Percentiles rank a stretch among this genome's conserved stretches.
Evolutionary conservation across 2,888 invertebrate genomes (phyloP).

Genomic region (Brachylomia viminalis): DNA sequence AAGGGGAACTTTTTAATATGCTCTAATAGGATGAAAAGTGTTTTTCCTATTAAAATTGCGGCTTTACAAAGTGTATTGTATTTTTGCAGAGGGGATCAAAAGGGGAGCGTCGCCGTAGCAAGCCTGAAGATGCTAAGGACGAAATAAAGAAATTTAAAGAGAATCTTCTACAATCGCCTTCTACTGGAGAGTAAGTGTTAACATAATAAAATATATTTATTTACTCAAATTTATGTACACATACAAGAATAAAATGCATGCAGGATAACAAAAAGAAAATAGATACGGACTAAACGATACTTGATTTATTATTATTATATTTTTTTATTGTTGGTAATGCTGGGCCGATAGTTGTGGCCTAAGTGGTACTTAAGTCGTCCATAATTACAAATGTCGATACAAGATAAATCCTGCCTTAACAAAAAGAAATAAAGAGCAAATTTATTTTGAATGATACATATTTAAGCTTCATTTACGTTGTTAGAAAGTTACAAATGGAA

Average conservation of each 20-base stretch:
- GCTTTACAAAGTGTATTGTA: conserved; percentile 53
- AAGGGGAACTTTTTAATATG: conserved; percentile 24
- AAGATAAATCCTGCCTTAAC: background rate
- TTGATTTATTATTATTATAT: no score
- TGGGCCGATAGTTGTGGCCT: background rate
- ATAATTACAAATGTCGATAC: background rate
- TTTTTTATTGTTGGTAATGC: background rate
- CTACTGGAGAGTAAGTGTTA: conserved; percentile 81
- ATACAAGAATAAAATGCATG: no score
- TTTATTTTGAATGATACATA: background rate
- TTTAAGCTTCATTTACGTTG: background rate
- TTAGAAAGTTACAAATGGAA: background rate
- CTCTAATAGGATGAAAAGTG: conserved; percentile 30
- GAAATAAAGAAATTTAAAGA: conserved; percentile 87
- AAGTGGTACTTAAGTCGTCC: background rate
- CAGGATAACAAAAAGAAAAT: background rate
- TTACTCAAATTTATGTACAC: background rate
- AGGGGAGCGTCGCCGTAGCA: conserved; percentile 79
- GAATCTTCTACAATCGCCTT: conserved; percentile 81
- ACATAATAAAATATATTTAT: background rate
- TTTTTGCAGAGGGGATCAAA: conserved; percentile 74
- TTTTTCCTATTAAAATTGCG: conserved; percentile 36
- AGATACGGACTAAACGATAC: background rate
- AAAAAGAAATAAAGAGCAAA: background rate
- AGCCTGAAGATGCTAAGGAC: conserved; percentile 77